Base-by-base conservation (phyloP, 2,113 vertebrate species). In the Macquaria ambigua region DNA sequence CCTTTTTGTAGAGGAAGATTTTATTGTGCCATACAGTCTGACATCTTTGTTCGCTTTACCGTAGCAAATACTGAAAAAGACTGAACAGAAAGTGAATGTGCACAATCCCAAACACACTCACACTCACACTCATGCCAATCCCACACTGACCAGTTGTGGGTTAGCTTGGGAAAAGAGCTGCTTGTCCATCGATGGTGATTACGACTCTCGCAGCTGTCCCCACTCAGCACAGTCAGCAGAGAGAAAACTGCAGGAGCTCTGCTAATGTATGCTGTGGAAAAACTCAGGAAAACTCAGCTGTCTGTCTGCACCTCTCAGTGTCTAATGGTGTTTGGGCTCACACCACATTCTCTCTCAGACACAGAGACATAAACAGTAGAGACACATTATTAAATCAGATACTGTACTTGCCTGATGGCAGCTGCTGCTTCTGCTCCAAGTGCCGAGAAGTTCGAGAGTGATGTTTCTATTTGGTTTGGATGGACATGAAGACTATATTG, bases 171-270 rank as follows among this genome's bases (percentile, higher is more conserved):
- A 79, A 79, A 68, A n/a, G 18, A 43, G 18, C 28, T 18, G 55
- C 64, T 48, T 53, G 20, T 83, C 59, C 23, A 55, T 74, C 20
- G 50, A 53, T 77, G 48, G 86, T 71, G 85, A 82, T 90, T 87
- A 88, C 0, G 71, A 75, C 77, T 88, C 53, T 55, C 62, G 16
- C 94, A 94, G 94, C 90, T 94, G 93, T 92, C 87, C 48, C 72
- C 71, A 52, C 73, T 93, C 83, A 87, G 70, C 63, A 52, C 77
- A 79, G 82, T 78, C 81, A 78, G 74, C 75, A 37, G 62, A 62
- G 68, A 56, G 59, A 43, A 58, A 73, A 59, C 79, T 80, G 77
- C 79, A 84, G 72, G 8, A 79, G 56, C 87, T 59, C 61, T 61
- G 58, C 61, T 77, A 21, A 78, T 66, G 25, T 59, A 79, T 4